A percentile compares a stretch with the other conserved stretches of the same genome.
These are phyloP conservation scores for Petrocephalus sullivani DNA, from an alignment of 2,797 vertebrate species.

Conservation along the genomic window DNA sequence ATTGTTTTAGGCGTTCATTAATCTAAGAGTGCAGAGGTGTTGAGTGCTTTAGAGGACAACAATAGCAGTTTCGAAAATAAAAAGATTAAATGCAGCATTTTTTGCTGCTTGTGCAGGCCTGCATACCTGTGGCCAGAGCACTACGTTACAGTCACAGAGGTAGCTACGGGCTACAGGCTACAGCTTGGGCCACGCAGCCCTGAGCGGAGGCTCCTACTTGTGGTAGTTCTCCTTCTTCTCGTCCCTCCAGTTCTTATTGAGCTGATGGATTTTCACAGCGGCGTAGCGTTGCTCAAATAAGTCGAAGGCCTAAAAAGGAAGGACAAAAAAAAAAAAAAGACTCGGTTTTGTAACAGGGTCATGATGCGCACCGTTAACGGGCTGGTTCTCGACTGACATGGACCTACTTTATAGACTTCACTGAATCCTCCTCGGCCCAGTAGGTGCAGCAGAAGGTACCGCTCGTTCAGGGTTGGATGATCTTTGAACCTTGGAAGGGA, in stretches of 20 bases:
- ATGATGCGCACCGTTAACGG: not conserved
- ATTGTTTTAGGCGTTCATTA: not conserved
- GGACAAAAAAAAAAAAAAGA: not conserved
- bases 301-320: slow-evolving; percentile 82
- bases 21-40: not conserved
- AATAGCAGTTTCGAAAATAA: not conserved
- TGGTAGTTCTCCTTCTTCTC: slow-evolving; percentile 99
- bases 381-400: not conserved
- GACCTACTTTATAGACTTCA: slow-evolving; percentile 91
- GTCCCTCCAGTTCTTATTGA: slow-evolving; percentile 99
- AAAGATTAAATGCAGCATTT: not conserved
- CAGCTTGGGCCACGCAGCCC: not conserved
- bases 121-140: not conserved
- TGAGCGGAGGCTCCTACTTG: slow-evolving; percentile 69
- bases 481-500: slow-evolving; percentile 84
- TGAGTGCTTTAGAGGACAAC: not conserved
- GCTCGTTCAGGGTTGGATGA: slow-evolving; percentile 94
- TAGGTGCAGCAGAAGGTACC: slow-evolving; percentile 95
- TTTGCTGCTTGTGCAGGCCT: not conserved
- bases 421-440: slow-evolving; percentile 98
- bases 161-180: not conserved
- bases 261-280: slow-evolving; percentile 98
- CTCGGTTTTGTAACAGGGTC: not conserved
- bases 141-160: not conserved
- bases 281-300: slow-evolving; percentile 96